A percentile compares a stretch with the other conserved stretches of the same genome.
Evolutionary conservation across 2,113 vertebrate genomes (phyloP).

Genomic region (Pterophyllum scalare): DNA sequence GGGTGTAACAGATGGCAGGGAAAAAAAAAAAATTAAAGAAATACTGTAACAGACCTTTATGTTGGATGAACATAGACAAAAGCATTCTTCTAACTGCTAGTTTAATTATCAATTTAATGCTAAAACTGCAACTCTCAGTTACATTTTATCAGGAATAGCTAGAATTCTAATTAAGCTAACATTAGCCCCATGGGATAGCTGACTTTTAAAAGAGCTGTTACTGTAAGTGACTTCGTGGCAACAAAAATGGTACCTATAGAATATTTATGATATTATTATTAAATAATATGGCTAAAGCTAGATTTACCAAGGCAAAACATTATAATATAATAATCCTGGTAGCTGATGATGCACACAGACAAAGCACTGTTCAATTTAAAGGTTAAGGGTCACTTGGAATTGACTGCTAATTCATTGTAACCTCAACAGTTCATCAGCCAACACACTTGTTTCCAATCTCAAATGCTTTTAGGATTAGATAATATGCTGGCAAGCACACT

Average conservation of each 20-base stretch:
- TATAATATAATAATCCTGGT: neutral
- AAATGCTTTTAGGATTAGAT: neutral
- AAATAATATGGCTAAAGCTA: slow-evolving; percentile 1
- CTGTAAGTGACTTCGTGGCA: neutral
- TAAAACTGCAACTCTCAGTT: neutral
- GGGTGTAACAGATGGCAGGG: neutral
- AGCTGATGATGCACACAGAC: neutral
- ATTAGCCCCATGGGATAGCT: neutral
- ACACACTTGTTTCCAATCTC: slow-evolving; percentile 1
- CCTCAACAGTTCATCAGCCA: neutral
- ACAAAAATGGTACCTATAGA: neutral
- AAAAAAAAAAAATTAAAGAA: neutral
- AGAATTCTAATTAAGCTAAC: neutral
- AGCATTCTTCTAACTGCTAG: neutral
- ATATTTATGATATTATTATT: neutral
- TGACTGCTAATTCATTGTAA: neutral
- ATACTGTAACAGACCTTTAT: neutral
- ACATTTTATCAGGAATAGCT: neutral
- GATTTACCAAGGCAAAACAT: neutral
- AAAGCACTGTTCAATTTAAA: slow-evolving; percentile 3
- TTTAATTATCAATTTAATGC: too few species aligned
- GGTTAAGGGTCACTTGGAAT: slow-evolving; percentile 10
- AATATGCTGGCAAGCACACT: neutral
- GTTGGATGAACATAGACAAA: neutral
- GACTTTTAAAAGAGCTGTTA: neutral